Evolutionary conservation across 2,888 invertebrate genomes (phyloP), one percentile per base, ranked within the genome.

Genomic region (Drosophila vallismaia): DNA sequence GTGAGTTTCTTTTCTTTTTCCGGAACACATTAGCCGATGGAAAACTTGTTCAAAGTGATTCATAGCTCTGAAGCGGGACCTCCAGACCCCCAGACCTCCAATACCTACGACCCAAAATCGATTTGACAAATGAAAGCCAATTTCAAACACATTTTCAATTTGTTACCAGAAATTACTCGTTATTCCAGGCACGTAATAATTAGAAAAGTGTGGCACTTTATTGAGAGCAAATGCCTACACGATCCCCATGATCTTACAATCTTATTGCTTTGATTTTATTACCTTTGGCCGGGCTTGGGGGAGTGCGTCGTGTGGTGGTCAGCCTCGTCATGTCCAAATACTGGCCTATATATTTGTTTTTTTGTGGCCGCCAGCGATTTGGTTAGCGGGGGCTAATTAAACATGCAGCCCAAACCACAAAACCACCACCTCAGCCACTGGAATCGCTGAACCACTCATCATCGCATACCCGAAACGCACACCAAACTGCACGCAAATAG

Each of bases 341-440:
- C 9, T 74, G 84, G 69, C 74, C 84, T 58, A 85, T 75, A 68
- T 72, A 33, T 52, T 31, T 28, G 4, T 28, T 4, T 28, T 26
- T 26, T 28, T 2, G 28, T 28, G 28, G 5, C 28, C 28, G 28
- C 5, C 5, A 6, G 4, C 28, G 6, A 2, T 60, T 78, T 62
- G 58, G 69, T 82, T 76, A 76, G 67, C 88, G 60, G 62, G 58
- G 70, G 69, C 72, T 86, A 83, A 86, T 86, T 79, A 86, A 55
- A 73, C 71, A 88, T 79, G 88, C 76, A 68, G 62, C 57, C 59
- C 44, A n/a, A 19, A 52, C 71, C 73, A 74, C 60, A 54, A 62
- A 54, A 66, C 31, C 28, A 28, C 42, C 45, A 12, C 4, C 26
- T 36, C 4, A 45, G 9, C 54, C 36, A 49, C 33, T 12, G 33